Evolutionary conservation across 2,888 invertebrate species (phyloP).

Genomic region (Ochropleura leucogaster): DNA sequence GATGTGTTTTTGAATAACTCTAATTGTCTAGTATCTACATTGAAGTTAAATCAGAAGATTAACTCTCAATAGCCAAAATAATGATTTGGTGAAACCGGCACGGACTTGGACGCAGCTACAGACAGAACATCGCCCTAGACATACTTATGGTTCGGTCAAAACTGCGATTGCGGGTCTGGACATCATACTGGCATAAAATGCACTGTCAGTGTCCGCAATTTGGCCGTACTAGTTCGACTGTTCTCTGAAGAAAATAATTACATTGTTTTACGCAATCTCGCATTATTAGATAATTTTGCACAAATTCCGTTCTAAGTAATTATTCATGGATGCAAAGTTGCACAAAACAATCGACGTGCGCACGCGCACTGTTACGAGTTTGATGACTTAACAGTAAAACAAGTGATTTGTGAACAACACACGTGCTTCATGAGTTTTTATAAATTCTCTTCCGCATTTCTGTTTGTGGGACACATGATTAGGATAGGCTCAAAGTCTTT

Average conservation of each 20-base stretch:
- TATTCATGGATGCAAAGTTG: constrained; percentile 23
- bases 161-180: not conserved
- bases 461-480: constrained; percentile 4
- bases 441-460: constrained; percentile 30
- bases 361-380: constrained; percentile 23
- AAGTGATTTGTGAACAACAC: constrained; percentile 18
- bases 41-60: not conserved
- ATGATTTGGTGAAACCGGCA: not conserved
- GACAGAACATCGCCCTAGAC: not conserved
- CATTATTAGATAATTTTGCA: not conserved
- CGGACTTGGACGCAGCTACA: not conserved
- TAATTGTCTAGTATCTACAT: not conserved
- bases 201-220: not conserved
- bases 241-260: not conserved
- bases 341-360: constrained; percentile 29
- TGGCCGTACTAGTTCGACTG: not conserved
- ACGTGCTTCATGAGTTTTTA: constrained; percentile 39
- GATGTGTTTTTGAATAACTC: too few species aligned
- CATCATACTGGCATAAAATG: not conserved
- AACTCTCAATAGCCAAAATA: not conserved
- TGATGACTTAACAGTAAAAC: constrained; percentile 34
- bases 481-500: not conserved
- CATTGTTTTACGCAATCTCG: not conserved
- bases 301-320: not conserved
- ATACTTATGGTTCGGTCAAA: not conserved